Evolutionary conservation across 1,140 invertebrate species (phyloP).

Genomic region (Euborellia annulipes): DNA sequence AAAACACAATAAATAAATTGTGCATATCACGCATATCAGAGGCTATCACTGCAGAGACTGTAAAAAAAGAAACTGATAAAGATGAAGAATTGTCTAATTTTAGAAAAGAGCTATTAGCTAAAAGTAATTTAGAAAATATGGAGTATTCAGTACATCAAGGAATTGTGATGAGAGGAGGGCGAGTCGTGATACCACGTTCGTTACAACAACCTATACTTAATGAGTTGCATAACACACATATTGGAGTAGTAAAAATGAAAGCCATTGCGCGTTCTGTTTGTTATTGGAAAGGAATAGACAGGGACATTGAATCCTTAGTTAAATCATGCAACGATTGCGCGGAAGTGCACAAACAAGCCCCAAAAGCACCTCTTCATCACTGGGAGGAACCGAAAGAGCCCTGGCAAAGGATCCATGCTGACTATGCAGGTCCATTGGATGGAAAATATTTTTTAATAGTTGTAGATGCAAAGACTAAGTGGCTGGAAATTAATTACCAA

Average conservation of each 20-base stretch:
- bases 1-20: too few species aligned
- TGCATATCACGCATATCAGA: too few species aligned
- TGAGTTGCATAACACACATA: constrained; percentile 19
- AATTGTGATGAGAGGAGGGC: neutral
- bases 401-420: constrained; percentile 19
- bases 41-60: too few species aligned
- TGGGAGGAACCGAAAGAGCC: constrained; percentile 17
- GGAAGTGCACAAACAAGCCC: constrained; percentile 23
- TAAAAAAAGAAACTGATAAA: too few species aligned
- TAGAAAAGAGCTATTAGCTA: constrained; percentile 9
- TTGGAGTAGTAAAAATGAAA: constrained; percentile 26
- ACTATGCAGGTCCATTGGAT: constrained; percentile 19
- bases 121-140: constrained; percentile 9
- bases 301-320: constrained; percentile 14
- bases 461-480: constrained; percentile 17
- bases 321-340: constrained; percentile 18
- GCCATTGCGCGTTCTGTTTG: constrained; percentile 19
- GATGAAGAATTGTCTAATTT: too few species aligned
- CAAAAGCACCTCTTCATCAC: constrained; percentile 12
- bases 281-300: constrained; percentile 23
- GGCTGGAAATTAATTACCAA: constrained; percentile 26
- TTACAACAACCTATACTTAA: neutral
- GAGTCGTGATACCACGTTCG: neutral
- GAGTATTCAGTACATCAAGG: neutral
- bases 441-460: constrained; percentile 18